phyloP scores from a whole-genome alignment of 2,113 vertebrate species.

The Pollimyrus isidori region DNA sequence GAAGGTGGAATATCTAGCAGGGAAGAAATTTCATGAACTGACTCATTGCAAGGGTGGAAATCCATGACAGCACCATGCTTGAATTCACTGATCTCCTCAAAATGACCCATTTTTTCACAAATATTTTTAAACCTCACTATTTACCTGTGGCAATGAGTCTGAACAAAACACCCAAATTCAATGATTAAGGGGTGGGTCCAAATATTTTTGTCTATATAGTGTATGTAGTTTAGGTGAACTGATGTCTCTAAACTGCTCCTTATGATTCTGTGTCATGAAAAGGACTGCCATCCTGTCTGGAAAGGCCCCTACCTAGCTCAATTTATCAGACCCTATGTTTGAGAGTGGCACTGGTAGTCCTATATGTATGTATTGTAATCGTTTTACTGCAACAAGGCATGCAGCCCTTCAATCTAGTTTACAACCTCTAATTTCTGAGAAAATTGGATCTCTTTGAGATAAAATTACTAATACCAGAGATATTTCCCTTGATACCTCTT shows the following conservation, averaged over 20 bases:
- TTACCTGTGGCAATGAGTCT: too few relatives aligned
- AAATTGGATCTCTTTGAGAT: conserved; percentile 23
- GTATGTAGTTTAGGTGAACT: not conserved
- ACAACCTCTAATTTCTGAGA: conserved; percentile 17
- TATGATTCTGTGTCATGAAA: not conserved
- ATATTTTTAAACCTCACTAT: too few relatives aligned
- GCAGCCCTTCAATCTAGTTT: conserved; percentile 4
- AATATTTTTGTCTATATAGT: too few relatives aligned
- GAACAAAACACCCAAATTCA: too few relatives aligned
- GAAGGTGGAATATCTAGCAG: too few relatives aligned
- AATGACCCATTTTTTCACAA: too few relatives aligned
- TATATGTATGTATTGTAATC: conserved; percentile 9
- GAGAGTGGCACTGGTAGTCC: not conserved
- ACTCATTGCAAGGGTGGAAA: too few relatives aligned
- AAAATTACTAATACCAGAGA: conserved; percentile 17
- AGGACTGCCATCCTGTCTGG: not conserved
- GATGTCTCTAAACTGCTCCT: not conserved
- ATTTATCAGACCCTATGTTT: not conserved
- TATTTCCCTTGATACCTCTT: conserved; percentile 22
- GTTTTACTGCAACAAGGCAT: conserved; percentile 14
- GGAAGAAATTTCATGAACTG: too few relatives aligned
- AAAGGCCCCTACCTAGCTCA: not conserved
- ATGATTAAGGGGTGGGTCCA: too few relatives aligned
- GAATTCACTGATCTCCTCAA: too few relatives aligned
- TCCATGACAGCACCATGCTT: too few relatives aligned